Base-by-base conservation (phyloP, 2,797 vertebrate species). In the Mus caroli region DNA sequence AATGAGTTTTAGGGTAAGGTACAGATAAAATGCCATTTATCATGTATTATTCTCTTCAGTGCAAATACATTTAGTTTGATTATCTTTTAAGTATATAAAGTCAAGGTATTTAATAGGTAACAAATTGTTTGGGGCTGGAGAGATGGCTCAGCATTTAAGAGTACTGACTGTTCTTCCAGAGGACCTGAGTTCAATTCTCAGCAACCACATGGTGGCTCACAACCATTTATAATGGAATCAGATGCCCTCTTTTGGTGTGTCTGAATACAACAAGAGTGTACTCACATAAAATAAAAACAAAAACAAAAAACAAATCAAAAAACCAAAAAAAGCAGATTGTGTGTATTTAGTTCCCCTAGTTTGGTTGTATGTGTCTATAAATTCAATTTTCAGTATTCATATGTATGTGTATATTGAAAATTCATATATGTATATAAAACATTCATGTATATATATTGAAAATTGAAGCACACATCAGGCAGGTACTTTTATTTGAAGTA, bases 311-410 rank as follows among this genome's bases (percentile, higher is more conserved):
- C 24, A 60, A 26, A 60, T 24, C 10, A 26, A 60, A 60, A 60
- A 22, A 24, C 22, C 52, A 13, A 60, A 8, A 60, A 58, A 60
- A 40, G 54, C 58, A 64, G 50, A 88, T 83, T 46, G n/a, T 82
- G 67, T 60, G 37, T 52, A 43, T 75, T 93, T 5, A 82, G 67
- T 64, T 94, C 58, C 28, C 94, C 58, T 94, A 34, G 78, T 88
- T 78, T 78, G 17, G 12, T 6, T 77, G 4, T 78, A 34, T 78
- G 50, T 50, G 6, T 40, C 22, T 28, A 46, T 46, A 28, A 28
- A 14, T 76, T 76, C 12, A 46, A 14, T 26, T 76, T 46, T 76
- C 40, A 46, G 1, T 14, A 28, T 76, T 26, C 11, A 20, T 43
- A 40, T 76, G 1, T 46, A 43, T 76, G 6, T 71, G 19, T 71